Evolutionary conservation across 2,888 invertebrate genomes (phyloP).

Genomic region (Ophion obscuratus): DNA sequence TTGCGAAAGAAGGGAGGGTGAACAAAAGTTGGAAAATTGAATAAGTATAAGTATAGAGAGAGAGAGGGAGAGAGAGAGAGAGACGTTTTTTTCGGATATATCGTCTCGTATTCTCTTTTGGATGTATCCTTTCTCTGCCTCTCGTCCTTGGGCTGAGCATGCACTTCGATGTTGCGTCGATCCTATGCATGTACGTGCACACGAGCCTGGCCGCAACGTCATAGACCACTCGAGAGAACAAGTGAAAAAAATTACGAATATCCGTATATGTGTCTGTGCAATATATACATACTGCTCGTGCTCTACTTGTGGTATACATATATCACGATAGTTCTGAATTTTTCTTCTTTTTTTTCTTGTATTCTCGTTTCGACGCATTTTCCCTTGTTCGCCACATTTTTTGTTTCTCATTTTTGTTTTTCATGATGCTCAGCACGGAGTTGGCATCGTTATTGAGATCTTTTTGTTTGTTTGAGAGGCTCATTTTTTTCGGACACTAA

Average conservation of each 20-base stretch:
- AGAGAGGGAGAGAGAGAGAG: constrained; percentile 59
- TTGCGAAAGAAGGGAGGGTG: constrained; percentile 17
- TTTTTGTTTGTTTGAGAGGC: neutral
- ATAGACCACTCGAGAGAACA: neutral
- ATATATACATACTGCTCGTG: too few species aligned
- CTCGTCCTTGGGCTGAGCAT: too few species aligned
- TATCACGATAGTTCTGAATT: neutral
- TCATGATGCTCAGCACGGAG: neutral
- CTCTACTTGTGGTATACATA: too few species aligned
- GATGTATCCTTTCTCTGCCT: too few species aligned
- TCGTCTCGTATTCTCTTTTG: neutral
- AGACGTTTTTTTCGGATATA: neutral
- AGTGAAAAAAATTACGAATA: neutral
- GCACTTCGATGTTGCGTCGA: neutral
- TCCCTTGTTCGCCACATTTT: neutral
- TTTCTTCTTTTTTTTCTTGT: neutral
- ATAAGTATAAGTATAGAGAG: constrained; percentile 63
- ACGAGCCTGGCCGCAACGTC: neutral
- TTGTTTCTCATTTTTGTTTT: neutral
- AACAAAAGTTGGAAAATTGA: constrained; percentile 20
- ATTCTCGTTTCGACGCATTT: neutral
- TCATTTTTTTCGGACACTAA: neutral
- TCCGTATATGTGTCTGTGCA: neutral
- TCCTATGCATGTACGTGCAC: neutral
- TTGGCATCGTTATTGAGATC: neutral